phyloP scores from a whole-genome alignment of 1,140 invertebrate genomes.

The Tetranychus urticae region DNA sequence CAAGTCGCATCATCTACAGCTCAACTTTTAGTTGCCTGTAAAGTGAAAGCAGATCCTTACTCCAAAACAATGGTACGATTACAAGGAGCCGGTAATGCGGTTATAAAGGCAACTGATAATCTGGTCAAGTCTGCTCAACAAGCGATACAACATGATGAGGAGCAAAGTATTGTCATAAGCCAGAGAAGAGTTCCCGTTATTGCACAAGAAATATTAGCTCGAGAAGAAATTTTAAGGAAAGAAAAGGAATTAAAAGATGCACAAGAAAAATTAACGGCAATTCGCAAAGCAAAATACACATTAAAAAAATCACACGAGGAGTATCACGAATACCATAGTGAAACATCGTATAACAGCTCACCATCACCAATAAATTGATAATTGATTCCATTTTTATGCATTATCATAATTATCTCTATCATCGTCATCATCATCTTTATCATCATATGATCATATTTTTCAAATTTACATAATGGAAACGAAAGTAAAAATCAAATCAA shows the following conservation, averaged over 20 bases:
- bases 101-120: constrained; percentile 91
- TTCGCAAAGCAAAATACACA: constrained; percentile 26
- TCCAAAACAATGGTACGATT: constrained; percentile 76
- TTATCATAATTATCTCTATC: too few relatives aligned
- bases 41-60: constrained; percentile 89
- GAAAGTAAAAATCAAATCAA: too few relatives aligned
- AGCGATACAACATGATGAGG: constrained; percentile 69
- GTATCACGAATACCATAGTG: neutral
- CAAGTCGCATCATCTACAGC: constrained; percentile 89
- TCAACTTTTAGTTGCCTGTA: constrained; percentile 86
- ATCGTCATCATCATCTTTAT: too few relatives aligned
- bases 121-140: constrained; percentile 79
- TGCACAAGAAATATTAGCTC: constrained; percentile 69
- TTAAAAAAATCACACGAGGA: constrained; percentile 17
- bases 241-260: constrained; percentile 83
- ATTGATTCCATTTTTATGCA: too few relatives aligned
- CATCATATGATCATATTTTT: too few relatives aligned
- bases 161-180: constrained; percentile 63
- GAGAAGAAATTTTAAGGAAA: constrained; percentile 39
- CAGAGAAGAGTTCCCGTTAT: constrained; percentile 44
- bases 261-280: constrained; percentile 42
- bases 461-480: too few relatives aligned
- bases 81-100: constrained; percentile 77
- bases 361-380: too few relatives aligned
- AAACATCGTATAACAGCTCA: neutral